phyloP scores from a whole-genome alignment of 2,888 invertebrate genomes.

The Autographa gamma region DNA sequence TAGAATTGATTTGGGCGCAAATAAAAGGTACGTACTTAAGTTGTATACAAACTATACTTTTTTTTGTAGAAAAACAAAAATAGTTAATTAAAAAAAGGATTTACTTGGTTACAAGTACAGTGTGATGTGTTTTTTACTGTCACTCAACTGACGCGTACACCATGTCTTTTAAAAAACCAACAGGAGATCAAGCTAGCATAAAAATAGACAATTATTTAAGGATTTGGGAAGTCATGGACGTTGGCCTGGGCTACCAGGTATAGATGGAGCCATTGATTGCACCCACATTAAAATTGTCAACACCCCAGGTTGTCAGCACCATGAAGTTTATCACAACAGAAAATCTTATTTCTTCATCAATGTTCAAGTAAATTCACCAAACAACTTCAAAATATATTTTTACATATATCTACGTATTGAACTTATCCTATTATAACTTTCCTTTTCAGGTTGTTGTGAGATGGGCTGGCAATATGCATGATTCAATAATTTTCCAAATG shows the following conservation, averaged over 20 bases:
- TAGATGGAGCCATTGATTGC: too few species aligned
- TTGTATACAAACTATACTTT: neutral
- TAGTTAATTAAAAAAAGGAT: neutral
- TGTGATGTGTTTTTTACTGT: neutral
- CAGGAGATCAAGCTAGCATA: too few species aligned
- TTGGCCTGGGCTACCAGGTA: too few species aligned
- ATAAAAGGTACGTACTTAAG: conserved; percentile 7
- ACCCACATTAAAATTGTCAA: too few species aligned
- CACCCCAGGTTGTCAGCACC: too few species aligned
- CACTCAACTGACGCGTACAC: neutral
- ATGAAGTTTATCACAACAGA: too few species aligned
- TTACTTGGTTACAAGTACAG: too few species aligned
- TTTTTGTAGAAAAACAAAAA: neutral
- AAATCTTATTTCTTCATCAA: conserved; percentile 27
- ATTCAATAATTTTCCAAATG: too few species aligned
- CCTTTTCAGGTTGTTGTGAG: conserved; percentile 20
- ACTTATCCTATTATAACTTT: conserved; percentile 8
- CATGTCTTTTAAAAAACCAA: neutral
- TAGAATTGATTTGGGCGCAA: conserved; percentile 17
- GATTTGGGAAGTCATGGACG: too few species aligned
- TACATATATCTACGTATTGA: conserved; percentile 11
- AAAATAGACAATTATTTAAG: too few species aligned
- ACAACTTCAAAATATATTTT: neutral
- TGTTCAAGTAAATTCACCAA: conserved; percentile 23
- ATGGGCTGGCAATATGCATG: too few species aligned